Evolutionary conservation across 2,113 vertebrate species (phyloP).

Genomic region (Speoplatyrhinus poulsoni): DNA sequence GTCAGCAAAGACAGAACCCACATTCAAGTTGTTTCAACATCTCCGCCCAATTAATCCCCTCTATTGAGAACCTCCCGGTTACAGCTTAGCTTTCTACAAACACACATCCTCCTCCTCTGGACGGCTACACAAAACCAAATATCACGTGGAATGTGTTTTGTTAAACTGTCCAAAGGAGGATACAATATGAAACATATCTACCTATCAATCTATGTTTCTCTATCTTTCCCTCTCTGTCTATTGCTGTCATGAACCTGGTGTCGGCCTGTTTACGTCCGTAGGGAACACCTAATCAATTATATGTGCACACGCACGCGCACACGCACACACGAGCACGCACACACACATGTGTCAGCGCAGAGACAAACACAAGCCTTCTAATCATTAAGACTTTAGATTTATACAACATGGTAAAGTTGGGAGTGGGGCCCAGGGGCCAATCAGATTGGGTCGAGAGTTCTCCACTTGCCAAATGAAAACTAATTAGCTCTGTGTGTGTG

Average conservation of each 20-base stretch:
- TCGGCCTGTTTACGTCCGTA: constrained; percentile 72
- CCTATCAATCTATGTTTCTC: neutral
- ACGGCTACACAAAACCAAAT: too few species aligned
- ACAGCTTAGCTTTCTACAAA: too few species aligned
- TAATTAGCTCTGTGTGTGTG: constrained; percentile 64
- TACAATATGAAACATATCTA: neutral
- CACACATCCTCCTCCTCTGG: too few species aligned
- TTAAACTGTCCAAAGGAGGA: too few species aligned
- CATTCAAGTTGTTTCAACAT: constrained; percentile 14
- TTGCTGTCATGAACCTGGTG: constrained; percentile 67
- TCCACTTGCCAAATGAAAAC: constrained; percentile 48
- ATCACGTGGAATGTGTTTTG: too few species aligned
- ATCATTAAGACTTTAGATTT: constrained; percentile 66
- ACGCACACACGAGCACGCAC: constrained; percentile 18
- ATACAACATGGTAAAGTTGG: constrained; percentile 48
- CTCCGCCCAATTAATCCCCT: neutral
- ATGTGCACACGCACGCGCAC: constrained; percentile 13
- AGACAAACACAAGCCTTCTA: constrained; percentile 33
- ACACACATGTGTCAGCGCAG: constrained; percentile 15
- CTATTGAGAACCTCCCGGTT: neutral
- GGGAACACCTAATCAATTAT: constrained; percentile 60
- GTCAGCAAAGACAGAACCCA: constrained; percentile 9
- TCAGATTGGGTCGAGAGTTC: constrained; percentile 46
- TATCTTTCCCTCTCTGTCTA: constrained; percentile 24
- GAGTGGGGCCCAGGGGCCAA: constrained; percentile 56